A percentile compares a stretch with the other conserved stretches of the same genome.
Conservation (phyloP, 2,113 vertebrate species). For the Fregetta grallaria region DNA sequence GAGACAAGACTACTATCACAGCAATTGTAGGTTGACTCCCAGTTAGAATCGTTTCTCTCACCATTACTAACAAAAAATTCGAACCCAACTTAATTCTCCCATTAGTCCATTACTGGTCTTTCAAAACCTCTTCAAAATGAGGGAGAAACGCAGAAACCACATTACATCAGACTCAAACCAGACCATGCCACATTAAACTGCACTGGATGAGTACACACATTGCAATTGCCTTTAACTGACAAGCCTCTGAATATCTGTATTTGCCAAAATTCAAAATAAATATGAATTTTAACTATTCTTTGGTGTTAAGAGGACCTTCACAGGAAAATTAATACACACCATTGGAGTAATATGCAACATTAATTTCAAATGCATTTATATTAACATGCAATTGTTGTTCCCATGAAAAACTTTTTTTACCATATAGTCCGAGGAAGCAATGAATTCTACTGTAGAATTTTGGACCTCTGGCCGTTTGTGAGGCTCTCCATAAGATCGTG, state of each 20-base stretch:
- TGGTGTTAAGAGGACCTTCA: neutral
- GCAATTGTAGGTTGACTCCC: neutral
- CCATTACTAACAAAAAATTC: neutral
- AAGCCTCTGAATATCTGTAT: neutral
- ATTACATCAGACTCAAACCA: neutral
- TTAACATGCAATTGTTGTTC: neutral
- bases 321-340: neutral
- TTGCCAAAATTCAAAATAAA: neutral
- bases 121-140: neutral
- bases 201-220: neutral
- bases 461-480: slow-evolving; percentile 97
- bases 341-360: neutral
- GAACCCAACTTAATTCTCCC: neutral
- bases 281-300: neutral
- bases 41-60: neutral
- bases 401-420: slow-evolving; percentile 65
- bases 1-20: neutral
- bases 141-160: neutral
- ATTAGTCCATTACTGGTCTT: neutral
- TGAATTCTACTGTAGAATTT: slow-evolving; percentile 96
- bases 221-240: neutral
- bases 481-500: slow-evolving; percentile 93
- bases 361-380: neutral
- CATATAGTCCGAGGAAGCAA: slow-evolving; percentile 98
- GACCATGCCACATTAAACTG: neutral